Percentiles rank a stretch among this genome's conserved stretches.
These are phyloP conservation scores for Varanus salvator DNA, from an alignment of 2,113 vertebrate genomes.

Conservation along the genomic window DNA sequence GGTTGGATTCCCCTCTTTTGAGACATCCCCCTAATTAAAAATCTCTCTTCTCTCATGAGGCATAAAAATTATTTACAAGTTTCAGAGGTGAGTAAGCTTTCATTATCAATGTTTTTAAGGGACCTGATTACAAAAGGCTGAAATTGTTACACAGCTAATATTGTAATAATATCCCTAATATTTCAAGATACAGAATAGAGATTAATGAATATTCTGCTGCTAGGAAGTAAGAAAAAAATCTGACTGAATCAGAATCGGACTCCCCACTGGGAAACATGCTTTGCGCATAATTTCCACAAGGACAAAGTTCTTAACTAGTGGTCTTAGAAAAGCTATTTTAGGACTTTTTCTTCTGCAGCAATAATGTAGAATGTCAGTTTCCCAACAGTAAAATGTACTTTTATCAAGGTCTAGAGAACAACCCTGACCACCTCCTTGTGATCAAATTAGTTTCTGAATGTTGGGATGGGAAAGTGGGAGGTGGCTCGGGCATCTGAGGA, in stretches of 20 bases:
- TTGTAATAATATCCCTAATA: background rate
- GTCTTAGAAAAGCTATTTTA: background rate
- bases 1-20: background rate
- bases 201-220: background rate
- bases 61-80: background rate
- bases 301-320: background rate
- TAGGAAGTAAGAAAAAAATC: background rate
- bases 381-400: background rate
- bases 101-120: background rate
- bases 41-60: background rate
- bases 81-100: background rate
- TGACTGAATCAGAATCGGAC: no score
- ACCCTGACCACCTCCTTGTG: background rate
- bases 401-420: background rate
- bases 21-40: background rate
- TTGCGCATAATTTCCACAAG: background rate
- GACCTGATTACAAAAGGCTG: constrained; percentile 37
- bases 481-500: background rate
- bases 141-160: background rate
- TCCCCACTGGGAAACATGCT: background rate
- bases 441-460: background rate
- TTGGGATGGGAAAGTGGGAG: background rate
- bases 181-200: constrained; percentile 12
- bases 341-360: background rate
- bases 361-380: no score